These are phyloP conservation scores for Ochropleura plecta DNA, from an alignment of 2,888 invertebrate genomes.

Conservation along the genomic window DNA sequence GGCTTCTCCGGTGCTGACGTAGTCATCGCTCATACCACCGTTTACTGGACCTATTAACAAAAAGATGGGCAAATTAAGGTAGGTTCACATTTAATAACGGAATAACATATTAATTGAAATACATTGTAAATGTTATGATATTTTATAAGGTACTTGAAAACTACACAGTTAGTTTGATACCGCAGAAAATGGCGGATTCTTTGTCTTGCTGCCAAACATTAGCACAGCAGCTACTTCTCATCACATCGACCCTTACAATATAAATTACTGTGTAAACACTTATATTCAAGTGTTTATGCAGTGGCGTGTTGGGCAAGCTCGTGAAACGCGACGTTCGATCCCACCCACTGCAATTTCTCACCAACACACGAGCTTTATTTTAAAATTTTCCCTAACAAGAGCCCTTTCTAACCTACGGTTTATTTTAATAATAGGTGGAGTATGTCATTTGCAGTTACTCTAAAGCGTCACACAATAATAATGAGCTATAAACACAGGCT, in stretches of 20 bases:
- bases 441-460: slow-evolving; percentile 89
- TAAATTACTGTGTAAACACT: slow-evolving; percentile 80
- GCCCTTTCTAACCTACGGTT: slow-evolving; percentile 80
- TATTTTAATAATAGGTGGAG: slow-evolving; percentile 88
- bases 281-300: slow-evolving; percentile 73
- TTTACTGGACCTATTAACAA: slow-evolving; percentile 82
- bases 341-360: slow-evolving; percentile 80
- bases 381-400: slow-evolving; percentile 83
- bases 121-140: background rate
- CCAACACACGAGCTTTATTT: slow-evolving; percentile 76
- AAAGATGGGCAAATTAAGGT: background rate
- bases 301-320: slow-evolving; percentile 73
- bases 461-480: slow-evolving; percentile 88
- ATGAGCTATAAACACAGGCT: slow-evolving; percentile 89
- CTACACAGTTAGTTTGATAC: background rate
- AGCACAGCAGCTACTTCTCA: slow-evolving; percentile 55
- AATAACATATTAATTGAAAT: background rate
- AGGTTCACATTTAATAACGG: background rate
- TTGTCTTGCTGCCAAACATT: slow-evolving; percentile 58
- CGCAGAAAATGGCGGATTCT: slow-evolving; percentile 34
- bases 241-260: slow-evolving; percentile 66
- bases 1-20: slow-evolving; percentile 87
- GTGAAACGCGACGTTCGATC: slow-evolving; percentile 76
- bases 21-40: slow-evolving; percentile 86
- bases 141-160: background rate